Conservation (phyloP, 64 coral and sea anemone species). For the Actinia equina region DNA sequence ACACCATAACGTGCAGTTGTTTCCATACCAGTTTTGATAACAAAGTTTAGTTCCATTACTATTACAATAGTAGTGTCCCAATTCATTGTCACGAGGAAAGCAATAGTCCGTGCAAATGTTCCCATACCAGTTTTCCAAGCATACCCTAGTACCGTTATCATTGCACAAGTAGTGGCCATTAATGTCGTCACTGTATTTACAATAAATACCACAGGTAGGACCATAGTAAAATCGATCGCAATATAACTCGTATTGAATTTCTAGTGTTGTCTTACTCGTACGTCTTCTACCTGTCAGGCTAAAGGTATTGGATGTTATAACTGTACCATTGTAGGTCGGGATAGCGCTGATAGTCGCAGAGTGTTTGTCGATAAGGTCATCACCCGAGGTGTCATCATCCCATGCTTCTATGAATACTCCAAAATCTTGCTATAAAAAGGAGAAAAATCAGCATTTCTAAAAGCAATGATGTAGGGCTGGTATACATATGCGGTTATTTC, state of each 20-base stretch:
- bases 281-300: neutral
- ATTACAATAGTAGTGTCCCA: constrained; percentile 8
- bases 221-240: constrained; percentile 31
- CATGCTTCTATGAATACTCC: neutral
- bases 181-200: neutral
- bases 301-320: neutral
- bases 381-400: neutral
- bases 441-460: neutral
- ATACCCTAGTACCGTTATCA: constrained; percentile 54
- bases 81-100: constrained; percentile 24
- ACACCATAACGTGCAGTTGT: constrained; percentile 45
- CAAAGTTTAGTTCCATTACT: constrained; percentile 46
- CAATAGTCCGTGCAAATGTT: constrained; percentile 39
- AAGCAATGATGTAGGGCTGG: too few species aligned
- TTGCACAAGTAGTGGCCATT: constrained; percentile 54
- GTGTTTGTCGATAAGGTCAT: neutral
- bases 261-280: neutral
- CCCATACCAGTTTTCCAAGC: constrained; percentile 48
- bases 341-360: neutral
- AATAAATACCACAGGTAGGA: constrained; percentile 24
- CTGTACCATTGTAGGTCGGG: neutral
- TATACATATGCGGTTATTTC: too few species aligned
- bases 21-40: constrained; percentile 39
- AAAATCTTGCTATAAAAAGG: neutral
- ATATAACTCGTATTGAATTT: neutral